Percentiles rank a stretch among this genome's conserved stretches.
Evolutionary conservation across 2,888 invertebrate genomes (phyloP).

Genomic region (Euzophera pinguis): DNA sequence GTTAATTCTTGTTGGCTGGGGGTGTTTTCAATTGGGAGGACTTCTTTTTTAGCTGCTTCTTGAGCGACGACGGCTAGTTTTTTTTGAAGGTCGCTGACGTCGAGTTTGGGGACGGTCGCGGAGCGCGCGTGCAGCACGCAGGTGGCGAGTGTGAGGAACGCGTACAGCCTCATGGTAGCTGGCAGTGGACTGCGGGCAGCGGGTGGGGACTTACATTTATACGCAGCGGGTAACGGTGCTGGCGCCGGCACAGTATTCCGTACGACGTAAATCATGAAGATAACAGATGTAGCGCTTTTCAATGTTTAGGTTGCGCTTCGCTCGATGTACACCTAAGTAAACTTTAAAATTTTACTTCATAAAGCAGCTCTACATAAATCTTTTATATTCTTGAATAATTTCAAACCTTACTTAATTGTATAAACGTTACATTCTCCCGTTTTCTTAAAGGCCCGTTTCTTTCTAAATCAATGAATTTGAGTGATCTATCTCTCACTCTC

Average conservation of each 20-base stretch:
- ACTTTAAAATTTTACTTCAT: too few relatives aligned
- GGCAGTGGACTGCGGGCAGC: constrained; percentile 46
- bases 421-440: too few relatives aligned
- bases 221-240: constrained; percentile 62
- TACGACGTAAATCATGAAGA: neutral
- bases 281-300: neutral
- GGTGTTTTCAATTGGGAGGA: constrained; percentile 31
- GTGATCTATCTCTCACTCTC: too few relatives aligned
- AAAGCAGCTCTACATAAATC: too few relatives aligned
- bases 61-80: constrained; percentile 31
- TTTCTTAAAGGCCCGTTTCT: too few relatives aligned
- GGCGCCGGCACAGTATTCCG: constrained; percentile 35
- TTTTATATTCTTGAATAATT: too few relatives aligned
- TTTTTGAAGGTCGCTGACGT: constrained; percentile 27
- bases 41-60: constrained; percentile 35
- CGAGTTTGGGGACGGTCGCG: constrained; percentile 44
- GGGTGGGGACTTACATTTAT: constrained; percentile 54
- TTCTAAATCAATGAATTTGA: too few relatives aligned
- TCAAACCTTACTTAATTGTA: too few relatives aligned
- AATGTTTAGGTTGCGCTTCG: too few relatives aligned
- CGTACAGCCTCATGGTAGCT: constrained; percentile 62
- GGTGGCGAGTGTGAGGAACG: constrained; percentile 46
- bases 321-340: too few relatives aligned
- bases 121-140: constrained; percentile 51
- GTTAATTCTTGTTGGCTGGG: constrained; percentile 40